A percentile compares a stretch with the other conserved stretches of the same genome.
phyloP scores from a whole-genome alignment of 2,888 invertebrate species.

The Danaus chrysippus region DNA sequence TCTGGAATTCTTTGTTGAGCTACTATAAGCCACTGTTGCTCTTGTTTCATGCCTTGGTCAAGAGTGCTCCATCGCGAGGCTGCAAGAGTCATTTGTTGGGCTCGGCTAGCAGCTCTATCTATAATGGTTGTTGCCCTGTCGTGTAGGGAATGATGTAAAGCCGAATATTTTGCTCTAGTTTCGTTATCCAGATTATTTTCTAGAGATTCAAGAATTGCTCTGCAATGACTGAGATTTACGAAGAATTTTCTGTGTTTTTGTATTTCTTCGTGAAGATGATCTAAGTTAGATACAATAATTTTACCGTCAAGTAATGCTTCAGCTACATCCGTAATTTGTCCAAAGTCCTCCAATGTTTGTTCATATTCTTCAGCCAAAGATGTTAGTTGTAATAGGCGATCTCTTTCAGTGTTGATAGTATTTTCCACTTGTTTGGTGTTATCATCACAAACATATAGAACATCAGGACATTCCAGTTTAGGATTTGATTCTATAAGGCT shows the following conservation, averaged over 20 bases:
- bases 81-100: conserved; percentile 90
- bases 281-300: conserved; percentile 85
- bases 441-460: conserved; percentile 83
- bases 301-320: conserved; percentile 89
- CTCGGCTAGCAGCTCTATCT: conserved; percentile 88
- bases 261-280: conserved; percentile 92
- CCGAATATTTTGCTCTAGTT: conserved; percentile 85
- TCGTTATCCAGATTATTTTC: conserved; percentile 91
- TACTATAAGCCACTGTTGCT: conserved; percentile 89
- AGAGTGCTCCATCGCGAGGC: conserved; percentile 91
- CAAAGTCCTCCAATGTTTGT: conserved; percentile 91
- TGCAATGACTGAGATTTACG: conserved; percentile 91
- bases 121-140: conserved; percentile 86
- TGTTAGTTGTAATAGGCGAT: conserved; percentile 85
- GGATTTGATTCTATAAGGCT: conserved; percentile 84
- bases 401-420: conserved; percentile 84
- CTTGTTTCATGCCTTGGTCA: conserved; percentile 90
- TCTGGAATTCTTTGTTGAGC: conserved; percentile 92
- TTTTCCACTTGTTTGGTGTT: conserved; percentile 84
- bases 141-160: conserved; percentile 87
- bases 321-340: conserved; percentile 90
- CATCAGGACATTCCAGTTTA: conserved; percentile 82
- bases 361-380: conserved; percentile 92
- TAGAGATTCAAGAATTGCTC: conserved; percentile 90
- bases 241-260: conserved; percentile 94